Base-by-base conservation (phyloP, 2,888 invertebrate genomes). In the Mamestra brassicae region DNA sequence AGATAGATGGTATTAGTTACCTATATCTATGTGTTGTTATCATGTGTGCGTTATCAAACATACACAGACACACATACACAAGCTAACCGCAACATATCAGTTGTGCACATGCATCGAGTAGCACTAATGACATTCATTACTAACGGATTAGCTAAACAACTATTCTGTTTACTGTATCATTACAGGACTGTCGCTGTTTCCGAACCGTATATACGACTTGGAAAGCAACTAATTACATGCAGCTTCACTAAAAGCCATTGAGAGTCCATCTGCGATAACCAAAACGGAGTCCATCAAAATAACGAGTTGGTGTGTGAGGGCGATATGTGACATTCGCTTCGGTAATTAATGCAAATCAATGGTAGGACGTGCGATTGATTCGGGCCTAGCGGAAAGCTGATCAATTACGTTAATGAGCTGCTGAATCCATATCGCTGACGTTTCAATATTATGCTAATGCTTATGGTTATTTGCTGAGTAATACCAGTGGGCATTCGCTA, bases 341-440 rank as follows among this genome's bases (percentile, higher is more conserved):
- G 90, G 93, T 96, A 95, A 96, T 96, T 95, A 96, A 96, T 96
- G 95, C 94, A 96, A 96, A 96, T 95, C 95, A 95, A 94, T 94
- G 93, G 93, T 91, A 87, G 94, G 91, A 93, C 94, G 95, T 95
- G 93, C 93, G 93, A 93, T 93, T 93, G 95, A 94, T 94, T 93
- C 93, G 90, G 92, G 91, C 90, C 93, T 93, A 93, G 92, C 92
- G 93, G 94, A 93, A 94, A 95, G 94, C 95, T 93, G 95, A 96
- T 96, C 95, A 96, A 96, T 96, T 96, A 96, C 93, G 94, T 91
- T 95, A 95, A 96, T 96, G 95, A 96, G 95, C 94, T 93, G 88
- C 90, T 91, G 94, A 92, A 93, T 92, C 93, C 92, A 93, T 94
- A 95, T 94, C 92, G 94, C 94, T 94, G 95, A 94, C 94, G 93